Evolutionary conservation across 2,113 vertebrate species (phyloP).

Genomic region (Todiramphus chloris): DNA sequence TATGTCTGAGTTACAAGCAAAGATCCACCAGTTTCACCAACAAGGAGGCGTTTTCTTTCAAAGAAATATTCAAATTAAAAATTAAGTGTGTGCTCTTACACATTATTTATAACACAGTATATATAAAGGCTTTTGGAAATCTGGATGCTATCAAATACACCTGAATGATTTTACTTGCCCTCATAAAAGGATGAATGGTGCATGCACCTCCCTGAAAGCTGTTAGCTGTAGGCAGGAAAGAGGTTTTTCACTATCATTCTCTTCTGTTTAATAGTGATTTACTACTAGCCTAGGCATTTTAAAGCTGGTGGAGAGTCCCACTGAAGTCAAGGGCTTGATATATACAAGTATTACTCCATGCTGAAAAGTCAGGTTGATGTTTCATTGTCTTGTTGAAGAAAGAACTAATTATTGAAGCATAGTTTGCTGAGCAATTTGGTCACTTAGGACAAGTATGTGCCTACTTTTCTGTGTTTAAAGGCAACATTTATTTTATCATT

Average conservation of each 20-base stretch:
- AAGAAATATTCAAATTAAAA: conserved; percentile 3
- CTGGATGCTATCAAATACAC: not conserved
- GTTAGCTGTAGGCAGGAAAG: conserved; percentile 11
- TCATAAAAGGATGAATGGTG: not conserved
- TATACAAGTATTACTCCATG: not conserved
- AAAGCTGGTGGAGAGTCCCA: not conserved
- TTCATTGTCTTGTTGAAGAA: not conserved
- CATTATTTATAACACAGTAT: not conserved
- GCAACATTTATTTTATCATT: not conserved
- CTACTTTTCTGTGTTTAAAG: not conserved
- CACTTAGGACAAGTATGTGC: not conserved
- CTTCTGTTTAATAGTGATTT: conserved; percentile 35
- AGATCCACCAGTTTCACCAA: not conserved
- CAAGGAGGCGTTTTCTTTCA: not conserved
- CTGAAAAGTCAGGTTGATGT: not conserved
- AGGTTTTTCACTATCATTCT: conserved; percentile 7
- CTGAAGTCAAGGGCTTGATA: not conserved
- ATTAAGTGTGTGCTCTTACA: not conserved
- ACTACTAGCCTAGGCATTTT: not conserved
- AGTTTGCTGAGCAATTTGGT: not conserved
- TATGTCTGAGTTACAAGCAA: not conserved
- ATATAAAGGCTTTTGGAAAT: not conserved
- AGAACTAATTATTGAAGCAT: not conserved
- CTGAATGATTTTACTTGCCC: conserved; percentile 35
- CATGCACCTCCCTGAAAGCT: not conserved